Conservation (phyloP, 2,113 vertebrate species). For the Rhineura floridana region DNA sequence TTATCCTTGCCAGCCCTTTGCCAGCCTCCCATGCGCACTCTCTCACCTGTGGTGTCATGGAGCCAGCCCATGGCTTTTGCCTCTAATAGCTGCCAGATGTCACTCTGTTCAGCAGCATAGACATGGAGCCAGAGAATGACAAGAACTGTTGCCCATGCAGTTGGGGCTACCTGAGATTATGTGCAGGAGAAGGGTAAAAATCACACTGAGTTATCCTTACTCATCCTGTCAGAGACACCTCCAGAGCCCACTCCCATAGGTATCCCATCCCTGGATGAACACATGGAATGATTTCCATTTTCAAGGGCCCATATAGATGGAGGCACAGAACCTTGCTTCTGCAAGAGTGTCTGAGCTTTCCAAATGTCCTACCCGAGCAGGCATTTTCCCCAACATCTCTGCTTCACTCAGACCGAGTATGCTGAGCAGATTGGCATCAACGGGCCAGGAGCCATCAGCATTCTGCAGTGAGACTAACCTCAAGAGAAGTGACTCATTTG, state of each 20-base stretch:
- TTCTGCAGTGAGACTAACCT: conserved; percentile 80
- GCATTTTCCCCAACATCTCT: conserved; percentile 60
- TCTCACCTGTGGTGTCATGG: conserved; percentile 43
- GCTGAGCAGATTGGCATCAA: conserved; percentile 64
- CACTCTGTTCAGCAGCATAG: conserved; percentile 63
- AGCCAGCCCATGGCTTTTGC: conserved; percentile 75
- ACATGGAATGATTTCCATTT: not conserved
- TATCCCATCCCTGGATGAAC: not conserved
- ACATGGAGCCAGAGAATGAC: conserved; percentile 83
- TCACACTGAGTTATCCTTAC: not conserved
- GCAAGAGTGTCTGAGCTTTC: not conserved
- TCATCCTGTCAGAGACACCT: too few species aligned
- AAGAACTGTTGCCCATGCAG: conserved; percentile 80
- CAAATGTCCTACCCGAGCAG: conserved; percentile 13
- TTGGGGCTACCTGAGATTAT: not conserved
- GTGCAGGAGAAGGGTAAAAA: too few species aligned
- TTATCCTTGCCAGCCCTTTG: not conserved
- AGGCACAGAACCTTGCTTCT: not conserved
- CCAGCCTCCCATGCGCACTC: not conserved
- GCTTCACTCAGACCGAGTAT: conserved; percentile 63
- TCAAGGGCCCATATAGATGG: not conserved
- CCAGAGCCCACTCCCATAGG: not conserved
- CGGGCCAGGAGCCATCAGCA: conserved; percentile 79
- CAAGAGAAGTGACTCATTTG: conserved; percentile 54
- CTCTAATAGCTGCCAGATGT: conserved; percentile 78